Evolutionary conservation across 2,888 invertebrate species (phyloP).

Genomic region (Spodoptera littoralis): DNA sequence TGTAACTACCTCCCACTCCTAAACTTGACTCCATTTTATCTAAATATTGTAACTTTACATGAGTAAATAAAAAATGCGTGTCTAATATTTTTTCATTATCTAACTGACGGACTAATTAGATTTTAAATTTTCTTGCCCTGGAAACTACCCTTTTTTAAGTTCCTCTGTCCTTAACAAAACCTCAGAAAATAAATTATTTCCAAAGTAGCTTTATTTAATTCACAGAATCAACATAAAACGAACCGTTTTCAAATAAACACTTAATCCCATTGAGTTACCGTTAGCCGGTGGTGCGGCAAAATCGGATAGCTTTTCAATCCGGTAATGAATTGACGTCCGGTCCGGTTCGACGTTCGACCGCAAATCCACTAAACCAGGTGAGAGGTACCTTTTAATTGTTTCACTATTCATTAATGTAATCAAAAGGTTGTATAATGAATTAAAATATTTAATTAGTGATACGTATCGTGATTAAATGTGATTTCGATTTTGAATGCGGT

Average conservation of each 20-base stretch:
- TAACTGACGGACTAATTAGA: no score
- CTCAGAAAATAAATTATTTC: no score
- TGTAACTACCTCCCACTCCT: no score
- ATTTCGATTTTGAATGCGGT: not conserved
- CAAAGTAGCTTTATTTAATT: not conserved
- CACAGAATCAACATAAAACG: slow-evolving; percentile 9
- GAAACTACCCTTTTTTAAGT: no score
- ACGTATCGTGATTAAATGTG: not conserved
- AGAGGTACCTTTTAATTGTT: slow-evolving; percentile 52
- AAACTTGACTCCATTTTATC: no score
- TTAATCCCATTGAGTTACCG: slow-evolving; percentile 36
- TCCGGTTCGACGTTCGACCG: slow-evolving; percentile 37
- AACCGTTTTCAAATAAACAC: slow-evolving; percentile 20
- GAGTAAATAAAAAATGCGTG: no score
- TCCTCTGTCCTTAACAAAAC: no score
- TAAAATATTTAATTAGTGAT: slow-evolving; percentile 31
- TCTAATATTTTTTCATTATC: no score
- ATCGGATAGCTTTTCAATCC: slow-evolving; percentile 55
- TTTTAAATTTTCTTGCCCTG: no score
- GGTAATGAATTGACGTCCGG: slow-evolving; percentile 50
- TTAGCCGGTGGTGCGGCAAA: slow-evolving; percentile 42
- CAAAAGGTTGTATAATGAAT: slow-evolving; percentile 32
- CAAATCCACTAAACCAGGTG: slow-evolving; percentile 57
- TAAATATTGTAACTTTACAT: no score
- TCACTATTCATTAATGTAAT: slow-evolving; percentile 30